phyloP scores from a whole-genome alignment of 2,888 invertebrate genomes.

The Sesamia inferens region DNA sequence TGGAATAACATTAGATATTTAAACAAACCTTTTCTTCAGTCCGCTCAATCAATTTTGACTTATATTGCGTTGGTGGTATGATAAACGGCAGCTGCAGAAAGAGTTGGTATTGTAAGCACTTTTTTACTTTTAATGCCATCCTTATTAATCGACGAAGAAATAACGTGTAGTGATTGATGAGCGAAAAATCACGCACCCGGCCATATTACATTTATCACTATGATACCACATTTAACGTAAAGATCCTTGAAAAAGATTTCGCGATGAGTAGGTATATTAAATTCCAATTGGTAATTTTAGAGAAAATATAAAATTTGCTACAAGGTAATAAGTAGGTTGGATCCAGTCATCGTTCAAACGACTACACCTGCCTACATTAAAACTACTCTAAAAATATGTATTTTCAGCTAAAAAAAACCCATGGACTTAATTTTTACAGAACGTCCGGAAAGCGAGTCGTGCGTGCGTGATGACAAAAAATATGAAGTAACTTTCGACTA shows the following conservation, averaged over 20 bases:
- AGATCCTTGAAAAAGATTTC: slow-evolving; percentile 19
- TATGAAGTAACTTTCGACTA: slow-evolving; percentile 83
- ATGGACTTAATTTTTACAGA: slow-evolving; percentile 28
- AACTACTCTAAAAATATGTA: slow-evolving; percentile 1
- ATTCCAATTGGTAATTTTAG: slow-evolving; percentile 3
- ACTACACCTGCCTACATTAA: background rate
- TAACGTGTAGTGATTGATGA: slow-evolving; percentile 39
- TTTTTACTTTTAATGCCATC: no score
- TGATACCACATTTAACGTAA: slow-evolving; percentile 14
- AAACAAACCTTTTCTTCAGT: no score
- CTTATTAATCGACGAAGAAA: background rate
- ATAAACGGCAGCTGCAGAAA: no score
- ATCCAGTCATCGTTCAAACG: background rate
- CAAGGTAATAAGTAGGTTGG: background rate
- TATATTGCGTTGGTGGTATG: no score
- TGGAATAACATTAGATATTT: slow-evolving; percentile 2
- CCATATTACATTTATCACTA: slow-evolving; percentile 25
- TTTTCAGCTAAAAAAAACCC: slow-evolving; percentile 23
- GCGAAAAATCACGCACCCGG: slow-evolving; percentile 8
- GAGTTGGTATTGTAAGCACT: no score
- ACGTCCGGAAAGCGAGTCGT: slow-evolving; percentile 66
- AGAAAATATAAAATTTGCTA: slow-evolving; percentile 9
- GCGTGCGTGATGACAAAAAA: slow-evolving; percentile 77
- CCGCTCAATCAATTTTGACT: no score
- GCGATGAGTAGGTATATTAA: slow-evolving; percentile 17